These are phyloP conservation scores for Drosophila pruinosa DNA, from an alignment of 1,140 invertebrate genomes.

Conservation along the genomic window DNA sequence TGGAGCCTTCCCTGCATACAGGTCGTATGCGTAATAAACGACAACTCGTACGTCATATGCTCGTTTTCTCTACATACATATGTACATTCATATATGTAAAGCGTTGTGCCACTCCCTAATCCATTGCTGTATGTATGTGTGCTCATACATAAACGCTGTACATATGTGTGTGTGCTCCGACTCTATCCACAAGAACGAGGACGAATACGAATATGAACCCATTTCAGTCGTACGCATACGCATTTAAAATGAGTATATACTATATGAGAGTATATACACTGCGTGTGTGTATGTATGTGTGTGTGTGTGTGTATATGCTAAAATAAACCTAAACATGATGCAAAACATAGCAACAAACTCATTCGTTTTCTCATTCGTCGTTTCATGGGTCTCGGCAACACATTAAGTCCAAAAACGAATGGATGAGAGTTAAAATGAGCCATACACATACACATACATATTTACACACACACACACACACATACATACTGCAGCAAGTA, in stretches of 20 bases:
- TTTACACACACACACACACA: conserved; percentile 9
- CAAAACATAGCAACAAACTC: conserved; percentile 66
- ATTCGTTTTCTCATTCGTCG: conserved; percentile 79
- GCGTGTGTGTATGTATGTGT: conserved; percentile 28
- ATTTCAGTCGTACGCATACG: conserved; percentile 61
- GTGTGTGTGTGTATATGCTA: conserved; percentile 57
- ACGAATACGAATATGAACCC: conserved; percentile 44
- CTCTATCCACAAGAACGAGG: conserved; percentile 4
- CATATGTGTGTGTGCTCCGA: background rate
- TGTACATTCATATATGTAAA: conserved; percentile 9
- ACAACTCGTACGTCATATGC: conserved; percentile 31
- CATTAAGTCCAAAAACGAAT: conserved; percentile 76
- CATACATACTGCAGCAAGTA: conserved; percentile 57
- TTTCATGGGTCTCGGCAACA: conserved; percentile 59
- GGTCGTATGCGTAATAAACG: conserved; percentile 53
- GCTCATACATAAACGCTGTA: conserved; percentile 14
- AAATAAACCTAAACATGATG: conserved; percentile 76
- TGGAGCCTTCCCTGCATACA: background rate
- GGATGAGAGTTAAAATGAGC: conserved; percentile 80
- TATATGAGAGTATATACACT: conserved; percentile 17
- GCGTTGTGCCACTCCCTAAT: conserved; percentile 37
- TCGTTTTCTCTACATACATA: background rate
- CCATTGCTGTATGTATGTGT: conserved; percentile 21
- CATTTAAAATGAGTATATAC: conserved; percentile 48
- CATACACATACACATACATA: conserved; percentile 43